These are phyloP conservation scores for Enchytraeus crypticus DNA, from an alignment of 2,888 invertebrate genomes.

Conservation along the genomic window DNA sequence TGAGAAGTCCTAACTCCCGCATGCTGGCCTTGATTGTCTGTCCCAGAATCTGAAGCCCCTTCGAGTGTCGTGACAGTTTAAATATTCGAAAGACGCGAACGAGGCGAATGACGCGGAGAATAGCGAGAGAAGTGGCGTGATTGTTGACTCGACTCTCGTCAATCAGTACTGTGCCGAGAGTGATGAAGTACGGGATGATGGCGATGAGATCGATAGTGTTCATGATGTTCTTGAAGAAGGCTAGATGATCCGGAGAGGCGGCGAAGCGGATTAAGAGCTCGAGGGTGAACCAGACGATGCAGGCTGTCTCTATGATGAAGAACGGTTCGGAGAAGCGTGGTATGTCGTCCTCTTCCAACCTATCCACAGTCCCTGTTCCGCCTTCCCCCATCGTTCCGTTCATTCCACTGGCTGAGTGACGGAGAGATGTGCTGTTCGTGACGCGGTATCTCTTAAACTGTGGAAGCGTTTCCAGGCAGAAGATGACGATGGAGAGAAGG, in stretches of 20 bases:
- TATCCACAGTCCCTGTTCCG: constrained; percentile 57
- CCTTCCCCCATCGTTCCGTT: too few species aligned
- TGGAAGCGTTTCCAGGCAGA: constrained; percentile 97
- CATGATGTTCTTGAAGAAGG: constrained; percentile 99
- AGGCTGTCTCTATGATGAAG: constrained; percentile 97
- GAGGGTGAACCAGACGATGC: constrained; percentile 98
- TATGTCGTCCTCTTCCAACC: constrained; percentile 88
- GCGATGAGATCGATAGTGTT: constrained; percentile 97
- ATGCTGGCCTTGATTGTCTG: constrained; percentile 97
- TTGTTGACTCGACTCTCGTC: constrained; percentile 59
- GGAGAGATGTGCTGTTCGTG: constrained; percentile 39
- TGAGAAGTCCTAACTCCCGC: constrained; percentile 96
- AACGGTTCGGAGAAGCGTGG: constrained; percentile 98
- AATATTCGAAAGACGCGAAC: too few species aligned
- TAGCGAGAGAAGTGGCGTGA: constrained; percentile 61
- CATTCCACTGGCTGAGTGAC: too few species aligned
- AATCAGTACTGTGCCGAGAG: constrained; percentile 91
- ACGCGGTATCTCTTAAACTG: constrained; percentile 95
- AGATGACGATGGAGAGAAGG: constrained; percentile 95
- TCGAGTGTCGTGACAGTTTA: constrained; percentile 99
- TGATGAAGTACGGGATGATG: constrained; percentile 99
- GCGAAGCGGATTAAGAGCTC: constrained; percentile 92
- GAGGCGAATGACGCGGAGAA: constrained; percentile 91
- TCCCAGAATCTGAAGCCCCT: constrained; percentile 97
- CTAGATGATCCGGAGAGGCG: constrained; percentile 95